Evolutionary conservation across 2,888 invertebrate genomes (phyloP).

Genomic region (Rotaria macrura): DNA sequence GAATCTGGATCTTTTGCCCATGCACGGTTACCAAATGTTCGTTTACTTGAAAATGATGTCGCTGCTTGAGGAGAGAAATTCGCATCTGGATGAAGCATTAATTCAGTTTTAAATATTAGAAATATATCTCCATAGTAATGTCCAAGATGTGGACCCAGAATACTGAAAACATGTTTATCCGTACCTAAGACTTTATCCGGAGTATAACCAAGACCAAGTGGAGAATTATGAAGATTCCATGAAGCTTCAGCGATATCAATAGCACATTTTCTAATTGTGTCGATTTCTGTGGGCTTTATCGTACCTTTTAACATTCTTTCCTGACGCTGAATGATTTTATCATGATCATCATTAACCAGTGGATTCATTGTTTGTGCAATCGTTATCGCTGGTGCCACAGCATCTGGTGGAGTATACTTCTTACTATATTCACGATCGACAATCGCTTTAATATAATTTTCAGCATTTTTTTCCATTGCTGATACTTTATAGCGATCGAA

Average conservation of each 20-base stretch:
- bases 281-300: background rate
- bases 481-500: background rate
- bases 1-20: background rate
- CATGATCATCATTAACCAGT: background rate
- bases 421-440: background rate
- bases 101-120: background rate
- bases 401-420: background rate
- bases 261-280: background rate
- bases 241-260: background rate
- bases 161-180: slow-evolving; percentile 8
- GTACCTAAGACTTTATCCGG: background rate
- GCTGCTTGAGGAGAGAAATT: slow-evolving; percentile 4
- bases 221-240: background rate
- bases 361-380: too few species aligned
- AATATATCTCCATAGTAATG: background rate
- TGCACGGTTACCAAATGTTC: background rate
- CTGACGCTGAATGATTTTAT: background rate
- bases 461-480: background rate
- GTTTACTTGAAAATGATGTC: background rate
- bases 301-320: background rate
- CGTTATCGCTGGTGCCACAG: fast-evolving
- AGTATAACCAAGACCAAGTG: background rate
- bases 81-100: background rate
- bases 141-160: background rate
- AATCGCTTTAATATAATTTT: background rate